Conservation (phyloP, 53 echinoderm and acorn worm genomes). For the Henricia sp. region DNA sequence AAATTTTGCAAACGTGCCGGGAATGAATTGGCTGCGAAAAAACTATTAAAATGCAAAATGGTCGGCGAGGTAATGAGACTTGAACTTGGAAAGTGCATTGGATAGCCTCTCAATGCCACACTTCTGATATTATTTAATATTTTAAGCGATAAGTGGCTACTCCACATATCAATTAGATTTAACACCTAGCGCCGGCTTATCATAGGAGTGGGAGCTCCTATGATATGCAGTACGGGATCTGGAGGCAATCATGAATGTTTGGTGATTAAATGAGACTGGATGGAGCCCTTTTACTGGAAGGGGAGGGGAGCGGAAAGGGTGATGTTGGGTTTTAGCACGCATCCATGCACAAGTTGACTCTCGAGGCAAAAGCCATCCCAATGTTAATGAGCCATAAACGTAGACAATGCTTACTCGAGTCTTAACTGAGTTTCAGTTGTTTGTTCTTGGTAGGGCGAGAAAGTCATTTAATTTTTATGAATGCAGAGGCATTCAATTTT, state of each 20-base stretch:
- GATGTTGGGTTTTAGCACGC: background rate
- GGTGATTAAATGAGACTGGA: conserved; percentile 51
- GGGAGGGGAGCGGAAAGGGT: too few species aligned
- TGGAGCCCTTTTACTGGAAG: conserved; percentile 54
- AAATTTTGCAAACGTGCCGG: conserved; percentile 61
- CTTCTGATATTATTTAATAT: conserved; percentile 61
- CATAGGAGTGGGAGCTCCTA: conserved; percentile 8
- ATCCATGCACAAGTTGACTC: too few species aligned
- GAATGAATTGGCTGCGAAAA: conserved; percentile 61
- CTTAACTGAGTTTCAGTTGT: too few species aligned
- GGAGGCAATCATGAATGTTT: conserved; percentile 45
- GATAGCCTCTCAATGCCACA: conserved; percentile 57
- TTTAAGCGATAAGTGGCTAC: conserved; percentile 61
- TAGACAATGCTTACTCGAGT: too few species aligned
- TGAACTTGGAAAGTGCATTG: conserved; percentile 64
- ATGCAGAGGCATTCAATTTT: too few species aligned
- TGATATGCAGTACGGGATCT: conserved; percentile 4
- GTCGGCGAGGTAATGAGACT: conserved; percentile 46
- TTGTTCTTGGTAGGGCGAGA: too few species aligned
- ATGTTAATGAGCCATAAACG: too few species aligned
- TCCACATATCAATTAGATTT: conserved; percentile 67
- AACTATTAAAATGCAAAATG: conserved; percentile 65
- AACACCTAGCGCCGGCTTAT: conserved; percentile 43
- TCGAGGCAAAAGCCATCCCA: too few species aligned
- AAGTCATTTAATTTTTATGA: too few species aligned